Evolutionary conservation across 2,797 vertebrate species (phyloP).

Genomic region (Coreius guichenoti): DNA sequence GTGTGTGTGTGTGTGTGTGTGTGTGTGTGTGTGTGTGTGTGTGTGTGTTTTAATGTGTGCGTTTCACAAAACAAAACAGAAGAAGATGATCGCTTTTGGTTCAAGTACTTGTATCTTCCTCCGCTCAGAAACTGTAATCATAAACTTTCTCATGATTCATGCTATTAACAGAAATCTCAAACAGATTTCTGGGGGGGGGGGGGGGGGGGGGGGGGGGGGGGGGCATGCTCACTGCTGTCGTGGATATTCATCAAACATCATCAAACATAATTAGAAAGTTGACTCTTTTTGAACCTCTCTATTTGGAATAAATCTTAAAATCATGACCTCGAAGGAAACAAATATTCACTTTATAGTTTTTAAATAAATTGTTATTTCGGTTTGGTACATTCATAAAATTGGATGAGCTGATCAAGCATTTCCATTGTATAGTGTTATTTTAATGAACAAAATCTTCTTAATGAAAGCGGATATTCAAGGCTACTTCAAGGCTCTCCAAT

Average conservation of each 20-base stretch:
- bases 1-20: conserved; percentile 66
- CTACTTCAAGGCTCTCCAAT: conserved; percentile 57
- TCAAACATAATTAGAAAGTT: conserved; percentile 4
- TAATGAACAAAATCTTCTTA: conserved; percentile 66
- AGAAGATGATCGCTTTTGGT: conserved; percentile 68
- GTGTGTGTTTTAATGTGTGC: conserved; percentile 53
- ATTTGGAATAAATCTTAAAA: conserved; percentile 23
- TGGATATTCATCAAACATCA: background rate
- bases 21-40: conserved; percentile 68
- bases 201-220: too few species aligned
- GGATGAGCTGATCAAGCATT: conserved; percentile 54
- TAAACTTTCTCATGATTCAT: conserved; percentile 47
- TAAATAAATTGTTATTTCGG: conserved; percentile 40
- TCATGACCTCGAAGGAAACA: conserved; percentile 30
- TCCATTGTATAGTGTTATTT: conserved; percentile 46
- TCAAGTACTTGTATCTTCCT: conserved; percentile 56
- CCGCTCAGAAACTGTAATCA: conserved; percentile 67
- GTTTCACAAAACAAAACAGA: conserved; percentile 66
- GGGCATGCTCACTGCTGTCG: background rate
- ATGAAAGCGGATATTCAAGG: conserved; percentile 52
- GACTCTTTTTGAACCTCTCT: conserved; percentile 1
- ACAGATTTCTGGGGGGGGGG: too few species aligned
- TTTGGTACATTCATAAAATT: conserved; percentile 47
- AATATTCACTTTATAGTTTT: conserved; percentile 46
- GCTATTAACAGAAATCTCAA: background rate